Conservation (phyloP, 2,888 invertebrate genomes). For the Chirona hameri region DNA sequence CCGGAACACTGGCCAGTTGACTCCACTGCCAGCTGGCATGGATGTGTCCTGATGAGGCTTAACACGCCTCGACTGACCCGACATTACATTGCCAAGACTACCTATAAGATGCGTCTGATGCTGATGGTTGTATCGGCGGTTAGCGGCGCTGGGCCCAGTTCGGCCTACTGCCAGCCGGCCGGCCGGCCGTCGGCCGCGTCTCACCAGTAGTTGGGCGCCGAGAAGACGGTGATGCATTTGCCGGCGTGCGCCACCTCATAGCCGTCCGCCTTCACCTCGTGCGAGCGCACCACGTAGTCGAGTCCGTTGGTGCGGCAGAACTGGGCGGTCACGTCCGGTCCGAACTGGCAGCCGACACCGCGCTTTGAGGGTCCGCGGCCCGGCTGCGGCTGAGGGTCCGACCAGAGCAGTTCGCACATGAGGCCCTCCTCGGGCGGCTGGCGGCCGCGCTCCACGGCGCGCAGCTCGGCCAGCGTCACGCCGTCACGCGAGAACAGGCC, state of each 20-base stretch:
- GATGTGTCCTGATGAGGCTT: too few species aligned
- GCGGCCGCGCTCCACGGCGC: too few species aligned
- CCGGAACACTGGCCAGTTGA: too few species aligned
- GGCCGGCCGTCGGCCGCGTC: constrained; percentile 37
- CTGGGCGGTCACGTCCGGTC: constrained; percentile 87
- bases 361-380: constrained; percentile 92
- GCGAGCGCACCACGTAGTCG: constrained; percentile 83
- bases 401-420: constrained; percentile 99
- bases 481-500: constrained; percentile 88
- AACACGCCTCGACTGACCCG: too few species aligned
- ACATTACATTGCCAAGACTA: too few species aligned
- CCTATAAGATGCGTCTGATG: too few species aligned
- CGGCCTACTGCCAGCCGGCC: too few species aligned
- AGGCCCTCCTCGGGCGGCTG: constrained; percentile 94
- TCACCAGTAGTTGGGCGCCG: constrained; percentile 99
- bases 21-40: too few species aligned
- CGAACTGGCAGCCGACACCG: constrained; percentile 97
- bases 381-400: constrained; percentile 86
- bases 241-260: constrained; percentile 93
- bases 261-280: constrained; percentile 95
- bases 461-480: constrained; percentile 88
- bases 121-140: too few species aligned
- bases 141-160: too few species aligned
- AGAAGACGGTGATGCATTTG: constrained; percentile 97
- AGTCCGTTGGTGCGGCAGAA: constrained; percentile 82